A percentile compares a stretch with the other conserved stretches of the same genome.
These are phyloP conservation scores for Lucifuga dentata DNA, from an alignment of 2,113 vertebrate genomes.

Conservation along the genomic window DNA sequence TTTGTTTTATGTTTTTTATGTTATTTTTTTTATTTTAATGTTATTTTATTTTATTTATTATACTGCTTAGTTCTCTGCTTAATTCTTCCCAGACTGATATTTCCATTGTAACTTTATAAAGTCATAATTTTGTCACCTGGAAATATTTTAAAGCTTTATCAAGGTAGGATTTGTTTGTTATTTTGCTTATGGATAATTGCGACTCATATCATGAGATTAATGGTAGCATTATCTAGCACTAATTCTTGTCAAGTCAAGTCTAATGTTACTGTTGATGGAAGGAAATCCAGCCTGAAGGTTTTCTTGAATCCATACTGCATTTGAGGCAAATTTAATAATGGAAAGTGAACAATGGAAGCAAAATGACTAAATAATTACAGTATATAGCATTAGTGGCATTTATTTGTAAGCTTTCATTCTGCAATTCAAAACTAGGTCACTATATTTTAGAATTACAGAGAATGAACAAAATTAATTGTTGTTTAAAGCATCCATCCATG, in stretches of 20 bases:
- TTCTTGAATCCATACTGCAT: background rate
- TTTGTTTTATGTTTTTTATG: slow-evolving; percentile 38
- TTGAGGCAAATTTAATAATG: background rate
- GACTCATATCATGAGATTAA: background rate
- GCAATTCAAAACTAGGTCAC: background rate
- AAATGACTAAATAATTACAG: background rate
- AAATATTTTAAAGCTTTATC: slow-evolving; percentile 1
- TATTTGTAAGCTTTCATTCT: background rate
- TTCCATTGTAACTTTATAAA: slow-evolving; percentile 16
- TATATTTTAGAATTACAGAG: background rate
- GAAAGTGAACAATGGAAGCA: background rate
- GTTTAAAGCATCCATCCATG: background rate
- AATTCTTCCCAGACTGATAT: slow-evolving; percentile 22
- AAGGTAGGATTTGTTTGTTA: slow-evolving; percentile 7
- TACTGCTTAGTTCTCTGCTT: slow-evolving; percentile 20
- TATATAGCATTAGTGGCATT: no score
- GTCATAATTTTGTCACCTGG: slow-evolving; percentile 6
- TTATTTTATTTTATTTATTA: no score
- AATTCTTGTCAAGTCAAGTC: slow-evolving; percentile 8
- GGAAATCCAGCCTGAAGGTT: background rate
- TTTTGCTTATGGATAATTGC: background rate
- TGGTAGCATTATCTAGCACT: background rate
- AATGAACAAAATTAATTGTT: background rate
- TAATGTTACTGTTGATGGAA: slow-evolving; percentile 1
- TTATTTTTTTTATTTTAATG: no score